Percentiles rank a stretch among this genome's conserved stretches.
phyloP scores from a whole-genome alignment of 2,113 vertebrate genomes.

The Riparia riparia region DNA sequence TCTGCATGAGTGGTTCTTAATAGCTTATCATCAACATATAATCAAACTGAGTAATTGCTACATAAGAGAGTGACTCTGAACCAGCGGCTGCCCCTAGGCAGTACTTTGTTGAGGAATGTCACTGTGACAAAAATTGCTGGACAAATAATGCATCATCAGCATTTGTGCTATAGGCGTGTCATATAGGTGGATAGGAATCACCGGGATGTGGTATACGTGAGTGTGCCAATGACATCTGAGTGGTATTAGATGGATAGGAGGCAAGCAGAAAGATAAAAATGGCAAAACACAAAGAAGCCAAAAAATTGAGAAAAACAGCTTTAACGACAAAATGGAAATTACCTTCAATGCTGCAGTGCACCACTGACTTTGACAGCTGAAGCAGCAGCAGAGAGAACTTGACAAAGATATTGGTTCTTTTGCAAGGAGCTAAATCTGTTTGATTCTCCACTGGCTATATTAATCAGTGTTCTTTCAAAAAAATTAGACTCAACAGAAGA shows the following conservation, averaged over 20 bases:
- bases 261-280: constrained; percentile 65
- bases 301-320: constrained; percentile 74
- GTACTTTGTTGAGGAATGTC: constrained; percentile 60
- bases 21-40: constrained; percentile 64
- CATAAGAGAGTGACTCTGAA: constrained; percentile 32
- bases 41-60: constrained; percentile 70
- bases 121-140: constrained; percentile 57
- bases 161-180: constrained; percentile 43
- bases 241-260: constrained; percentile 69
- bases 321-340: constrained; percentile 79
- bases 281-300: constrained; percentile 62
- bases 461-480: constrained; percentile 54
- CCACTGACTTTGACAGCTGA: constrained; percentile 79
- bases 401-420: constrained; percentile 68
- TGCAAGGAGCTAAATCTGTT: constrained; percentile 54
- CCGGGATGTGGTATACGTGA: constrained; percentile 56
- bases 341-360: constrained; percentile 78
- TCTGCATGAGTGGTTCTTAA: constrained; percentile 66
- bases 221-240: constrained; percentile 66
- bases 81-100: constrained; percentile 51
- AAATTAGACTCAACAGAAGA: constrained; percentile 20
- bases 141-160: constrained; percentile 57
- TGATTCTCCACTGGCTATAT: constrained; percentile 69
- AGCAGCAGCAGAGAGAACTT: constrained; percentile 65
- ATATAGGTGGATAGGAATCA: constrained; percentile 64